Conservation (phyloP, 2,797 vertebrate species). For the Pangasius djambal region DNA sequence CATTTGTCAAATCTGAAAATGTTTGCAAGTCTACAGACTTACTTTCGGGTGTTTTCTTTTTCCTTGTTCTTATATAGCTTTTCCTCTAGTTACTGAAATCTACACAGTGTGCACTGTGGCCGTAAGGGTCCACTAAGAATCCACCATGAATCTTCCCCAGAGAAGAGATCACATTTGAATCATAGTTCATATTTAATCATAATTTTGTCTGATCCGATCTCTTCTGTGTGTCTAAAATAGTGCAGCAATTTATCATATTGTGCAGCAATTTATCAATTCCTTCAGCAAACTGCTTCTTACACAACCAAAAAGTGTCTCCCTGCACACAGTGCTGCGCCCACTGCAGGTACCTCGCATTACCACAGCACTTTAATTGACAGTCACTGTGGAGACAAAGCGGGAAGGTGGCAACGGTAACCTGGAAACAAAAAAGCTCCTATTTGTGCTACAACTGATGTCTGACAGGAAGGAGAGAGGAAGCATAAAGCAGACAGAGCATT, state of each 20-base stretch:
- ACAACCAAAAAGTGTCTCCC: conserved; percentile 35
- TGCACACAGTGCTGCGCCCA: conserved; percentile 45
- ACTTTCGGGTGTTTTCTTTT: neutral
- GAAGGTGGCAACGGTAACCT: conserved; percentile 54
- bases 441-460: conserved; percentile 48
- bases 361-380: conserved; percentile 57
- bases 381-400: conserved; percentile 56
- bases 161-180: neutral
- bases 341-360: conserved; percentile 51
- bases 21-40: neutral
- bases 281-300: conserved; percentile 35
- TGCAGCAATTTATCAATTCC: conserved; percentile 66
- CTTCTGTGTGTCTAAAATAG: conserved; percentile 29
- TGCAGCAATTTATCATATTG: conserved; percentile 69
- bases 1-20: neutral
- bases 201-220: conserved; percentile 42
- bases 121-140: conserved; percentile 9
- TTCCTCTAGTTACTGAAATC: neutral
- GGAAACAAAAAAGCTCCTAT: conserved; percentile 55
- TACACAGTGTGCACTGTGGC: neutral
- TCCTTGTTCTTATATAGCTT: neutral
- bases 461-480: conserved; percentile 26
- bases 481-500: conserved; percentile 30
- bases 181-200: no score
- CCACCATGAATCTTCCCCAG: conserved; percentile 21